These are phyloP conservation scores for Eueides isabella DNA, from an alignment of 1,140 invertebrate genomes.

Conservation along the genomic window DNA sequence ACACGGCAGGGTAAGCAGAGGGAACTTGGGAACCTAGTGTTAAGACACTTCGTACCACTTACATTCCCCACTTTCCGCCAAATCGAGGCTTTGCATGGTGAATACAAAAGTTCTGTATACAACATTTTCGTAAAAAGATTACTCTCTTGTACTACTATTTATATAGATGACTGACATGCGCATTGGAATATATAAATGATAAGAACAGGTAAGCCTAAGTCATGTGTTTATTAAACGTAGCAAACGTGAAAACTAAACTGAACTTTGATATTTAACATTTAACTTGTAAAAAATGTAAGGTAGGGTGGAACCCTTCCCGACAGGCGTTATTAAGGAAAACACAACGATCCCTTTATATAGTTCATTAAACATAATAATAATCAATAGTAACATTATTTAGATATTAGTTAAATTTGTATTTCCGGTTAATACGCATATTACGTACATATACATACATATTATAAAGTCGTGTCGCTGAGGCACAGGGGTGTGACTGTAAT, in stretches of 20 bases:
- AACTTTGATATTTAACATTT: background rate
- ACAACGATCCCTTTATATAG: slow-evolving; percentile 21
- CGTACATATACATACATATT: no score
- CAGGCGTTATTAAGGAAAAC: slow-evolving; percentile 36
- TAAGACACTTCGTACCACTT: no score
- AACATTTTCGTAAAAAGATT: no score
- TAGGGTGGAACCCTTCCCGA: slow-evolving; percentile 31
- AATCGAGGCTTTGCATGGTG: no score
- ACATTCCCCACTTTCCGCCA: no score
- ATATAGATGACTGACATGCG: background rate
- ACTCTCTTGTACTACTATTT: background rate
- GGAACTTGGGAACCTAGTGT: no score
- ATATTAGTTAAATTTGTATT: background rate
- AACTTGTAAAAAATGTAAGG: background rate
- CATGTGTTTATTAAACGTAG: background rate
- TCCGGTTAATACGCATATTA: background rate
- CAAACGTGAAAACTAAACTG: background rate
- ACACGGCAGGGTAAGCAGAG: no score
- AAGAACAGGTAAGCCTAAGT: no score
- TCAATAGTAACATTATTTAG: slow-evolving; percentile 4
- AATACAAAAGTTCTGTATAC: no score
- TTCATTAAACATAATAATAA: slow-evolving; percentile 18
- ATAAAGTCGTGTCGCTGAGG: no score
- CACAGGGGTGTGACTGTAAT: no score
- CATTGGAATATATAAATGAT: background rate